Evolutionary conservation across 2,797 vertebrate species (phyloP), one percentile per base, ranked within the genome.

Genomic region (Erpetoichthys calabaricus): DNA sequence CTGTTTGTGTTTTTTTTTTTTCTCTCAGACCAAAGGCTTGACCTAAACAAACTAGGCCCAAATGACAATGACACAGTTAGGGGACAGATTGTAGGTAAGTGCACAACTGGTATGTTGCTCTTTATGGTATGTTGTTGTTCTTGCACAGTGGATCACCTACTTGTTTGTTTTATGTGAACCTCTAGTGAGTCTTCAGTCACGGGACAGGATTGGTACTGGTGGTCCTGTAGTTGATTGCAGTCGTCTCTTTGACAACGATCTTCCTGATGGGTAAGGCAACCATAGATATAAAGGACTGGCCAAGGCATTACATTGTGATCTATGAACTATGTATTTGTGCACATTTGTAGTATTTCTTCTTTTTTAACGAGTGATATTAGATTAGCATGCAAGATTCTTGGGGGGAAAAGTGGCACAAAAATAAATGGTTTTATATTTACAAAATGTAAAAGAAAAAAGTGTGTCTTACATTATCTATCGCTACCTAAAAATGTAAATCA

Each of bases 31-130:
- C 93, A 97, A 81, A 88, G 92, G 73, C 80, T 97, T 73, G 93
- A 97, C 80, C 79, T 97, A 61, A 96, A 93, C 77, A 96, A 91
- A 68, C 87, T 97, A 65, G 91, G 93, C 63, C 92, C 91, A 68
- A 96, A 92, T 69, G 92, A 96, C 79, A 97, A 94, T 6, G 93
- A 97, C 68, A 93, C 91, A 64, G 90, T 97, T 72, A 89, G 92
- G 83, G 93, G 93, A 66, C 93, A 97, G 75, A 95, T 96, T 77
- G 92, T 97, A 57, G 91, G 93, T 97, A 84, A 90, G 90, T 78
- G 64, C 63, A 56, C 8, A 49, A 1, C 64, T 73, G 4, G 6
- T 52, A 6, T 25, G 10, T 52, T 52, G 51, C 51, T n/a, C 9
- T 5, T 25, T 5, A n/a, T 9, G n/a, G 25, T 51, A 4, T 52